Evolutionary conservation across 2,888 invertebrate species (phyloP), one percentile per base, ranked within the genome.

Genomic region (Aphodius granarius): DNA sequence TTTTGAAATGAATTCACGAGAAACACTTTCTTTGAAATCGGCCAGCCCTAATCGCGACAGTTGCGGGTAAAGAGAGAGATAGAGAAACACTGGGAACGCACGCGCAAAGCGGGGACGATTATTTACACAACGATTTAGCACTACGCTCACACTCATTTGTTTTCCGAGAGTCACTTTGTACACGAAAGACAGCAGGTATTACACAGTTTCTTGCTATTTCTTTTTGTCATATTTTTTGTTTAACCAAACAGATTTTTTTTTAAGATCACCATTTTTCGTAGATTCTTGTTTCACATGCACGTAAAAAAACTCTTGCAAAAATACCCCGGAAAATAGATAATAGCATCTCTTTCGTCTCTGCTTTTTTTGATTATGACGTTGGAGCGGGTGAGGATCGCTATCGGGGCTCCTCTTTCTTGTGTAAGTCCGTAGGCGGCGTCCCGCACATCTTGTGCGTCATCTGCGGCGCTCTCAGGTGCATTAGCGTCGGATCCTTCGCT

Each of bases 371-470:
- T 43, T 43, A 43, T 43, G 43, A 43, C 9, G 13, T 43, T 13
- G 43, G 13, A 43, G 9, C 43, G 43, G 43, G 43, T 0, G 43
- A 66, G 65, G 66, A 75, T 77, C 83, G 87, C 87, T 87, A 91
- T 91, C 91, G 91, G 75, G 90, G 89, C 86, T 91, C 91, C 82
- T 91, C 91, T 82, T 91, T 91, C 82, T 90, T 90, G 84, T 89
- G 90, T 81, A 89, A 78, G 77, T 87, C 87, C 72, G 90, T 91
- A 85, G 91, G 91, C 84, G 91, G 90, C 86, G 91, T 91, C 80
- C 89, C 89, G 81, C 90, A 90, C 79, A 87, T 83, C 79, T 87
- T 86, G 77, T 86, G 85, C 70, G 89, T 87, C 75, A 88, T 87
- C 0, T 87, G 87, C 65, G 88, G 88, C 0, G 89, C 89, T 70